These are phyloP conservation scores for Steinernema scapterisci DNA, from an alignment of 2,888 invertebrate species.

Conservation along the genomic window DNA sequence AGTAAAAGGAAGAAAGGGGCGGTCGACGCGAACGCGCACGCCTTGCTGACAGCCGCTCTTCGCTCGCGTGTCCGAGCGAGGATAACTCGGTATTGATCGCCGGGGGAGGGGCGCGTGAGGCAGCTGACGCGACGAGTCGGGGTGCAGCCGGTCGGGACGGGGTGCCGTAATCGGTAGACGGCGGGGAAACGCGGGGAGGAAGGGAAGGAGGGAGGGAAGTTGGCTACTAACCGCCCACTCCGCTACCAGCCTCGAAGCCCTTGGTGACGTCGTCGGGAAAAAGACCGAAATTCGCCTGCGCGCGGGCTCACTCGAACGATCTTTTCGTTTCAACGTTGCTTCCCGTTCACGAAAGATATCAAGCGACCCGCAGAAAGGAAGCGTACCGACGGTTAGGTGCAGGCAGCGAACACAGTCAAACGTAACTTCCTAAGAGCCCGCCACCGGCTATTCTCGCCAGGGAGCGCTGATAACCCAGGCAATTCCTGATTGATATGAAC, in stretches of 20 bases:
- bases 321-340: neutral
- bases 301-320: neutral
- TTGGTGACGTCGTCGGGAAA: conserved; percentile 13
- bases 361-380: neutral
- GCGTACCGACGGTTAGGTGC: neutral
- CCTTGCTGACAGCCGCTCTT: conserved; percentile 33
- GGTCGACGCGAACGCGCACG: conserved; percentile 19
- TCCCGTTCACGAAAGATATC: neutral
- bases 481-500: conserved; percentile 23
- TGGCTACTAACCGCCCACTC: conserved; percentile 27
- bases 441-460: neutral
- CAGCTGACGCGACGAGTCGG: conserved; percentile 30
- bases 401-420: neutral
- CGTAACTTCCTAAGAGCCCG: neutral
- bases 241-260: neutral
- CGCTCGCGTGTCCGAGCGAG: conserved; percentile 33
- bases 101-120: conserved; percentile 30
- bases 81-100: conserved; percentile 32
- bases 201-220: conserved; percentile 21
- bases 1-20: conserved; percentile 33
- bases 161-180: conserved; percentile 31
- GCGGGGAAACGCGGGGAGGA: conserved; percentile 1
- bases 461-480: neutral
- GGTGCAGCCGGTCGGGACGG: conserved; percentile 29
- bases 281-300: conserved; percentile 15